phyloP scores from a whole-genome alignment of 2,113 vertebrate species.

The Stigmatopora argus region DNA sequence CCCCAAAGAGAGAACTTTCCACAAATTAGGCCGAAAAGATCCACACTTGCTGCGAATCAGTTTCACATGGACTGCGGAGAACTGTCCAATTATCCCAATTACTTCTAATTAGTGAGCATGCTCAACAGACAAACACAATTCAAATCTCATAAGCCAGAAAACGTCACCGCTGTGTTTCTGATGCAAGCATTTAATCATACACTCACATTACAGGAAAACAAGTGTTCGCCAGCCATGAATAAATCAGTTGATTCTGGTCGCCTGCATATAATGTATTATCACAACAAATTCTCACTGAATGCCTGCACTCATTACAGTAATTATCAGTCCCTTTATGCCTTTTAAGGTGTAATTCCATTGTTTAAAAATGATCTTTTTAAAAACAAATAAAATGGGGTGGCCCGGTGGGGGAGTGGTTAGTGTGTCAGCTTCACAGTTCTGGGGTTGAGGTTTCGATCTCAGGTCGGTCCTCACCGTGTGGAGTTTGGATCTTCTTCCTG shows the following conservation, averaged over 20 bases:
- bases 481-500: too few species aligned
- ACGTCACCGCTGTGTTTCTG: slow-evolving; percentile 5
- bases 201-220: not conserved
- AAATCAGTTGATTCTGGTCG: not conserved
- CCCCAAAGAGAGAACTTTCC: slow-evolving; percentile 18
- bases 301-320: slow-evolving; percentile 16
- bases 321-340: slow-evolving; percentile 20
- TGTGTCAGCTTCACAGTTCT: too few species aligned
- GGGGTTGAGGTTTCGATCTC: too few species aligned
- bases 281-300: not conserved
- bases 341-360: slow-evolving; percentile 19
- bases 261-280: slow-evolving; percentile 5
- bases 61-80: not conserved
- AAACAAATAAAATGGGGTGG: slow-evolving; percentile 3
- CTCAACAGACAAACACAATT: slow-evolving; percentile 13
- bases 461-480: too few species aligned
- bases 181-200: slow-evolving; percentile 11
- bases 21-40: slow-evolving; percentile 21
- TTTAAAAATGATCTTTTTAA: not conserved
- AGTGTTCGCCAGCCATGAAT: slow-evolving; percentile 1
- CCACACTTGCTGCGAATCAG: slow-evolving; percentile 3
- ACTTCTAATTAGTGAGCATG: slow-evolving; percentile 8
- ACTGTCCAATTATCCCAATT: slow-evolving; percentile 20
- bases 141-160: slow-evolving; percentile 14
- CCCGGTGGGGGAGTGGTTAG: too few species aligned